Evolutionary conservation across 2,113 vertebrate genomes (phyloP).

Genomic region (Vimba vimba): DNA sequence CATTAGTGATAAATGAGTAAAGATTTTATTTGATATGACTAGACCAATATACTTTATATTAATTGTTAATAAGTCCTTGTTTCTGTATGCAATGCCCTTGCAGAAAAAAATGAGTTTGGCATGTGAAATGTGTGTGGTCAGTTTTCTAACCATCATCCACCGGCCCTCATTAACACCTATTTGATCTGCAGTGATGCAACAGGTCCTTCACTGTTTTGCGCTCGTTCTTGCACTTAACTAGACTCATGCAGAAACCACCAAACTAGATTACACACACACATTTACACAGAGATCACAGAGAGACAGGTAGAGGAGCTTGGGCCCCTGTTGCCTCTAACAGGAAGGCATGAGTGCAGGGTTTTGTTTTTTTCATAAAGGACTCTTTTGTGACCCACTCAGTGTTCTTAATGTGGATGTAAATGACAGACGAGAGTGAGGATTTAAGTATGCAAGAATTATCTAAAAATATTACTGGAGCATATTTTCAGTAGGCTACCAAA

Average conservation of each 20-base stretch:
- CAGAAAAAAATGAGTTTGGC: background rate
- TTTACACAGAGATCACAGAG: constrained; percentile 54
- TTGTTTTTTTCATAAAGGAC: background rate
- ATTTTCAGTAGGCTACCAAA: background rate
- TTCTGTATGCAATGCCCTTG: background rate
- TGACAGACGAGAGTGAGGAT: background rate
- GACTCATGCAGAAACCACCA: constrained; percentile 58
- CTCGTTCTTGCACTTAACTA: constrained; percentile 1
- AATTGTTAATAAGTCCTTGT: background rate
- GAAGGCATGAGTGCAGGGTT: constrained; percentile 36
- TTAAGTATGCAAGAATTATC: background rate
- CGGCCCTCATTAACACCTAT: background rate
- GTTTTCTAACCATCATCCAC: constrained; percentile 16
- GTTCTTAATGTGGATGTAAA: background rate
- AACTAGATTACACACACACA: constrained; percentile 46
- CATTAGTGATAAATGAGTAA: background rate
- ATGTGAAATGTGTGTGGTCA: constrained; percentile 19
- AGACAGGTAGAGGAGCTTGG: background rate
- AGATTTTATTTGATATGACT: background rate
- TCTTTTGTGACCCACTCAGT: background rate
- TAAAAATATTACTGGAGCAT: background rate
- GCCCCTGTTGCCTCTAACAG: constrained; percentile 35
- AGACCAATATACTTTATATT: background rate
- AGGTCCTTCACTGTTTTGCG: constrained; percentile 12
- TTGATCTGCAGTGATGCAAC: constrained; percentile 10